phyloP scores from a whole-genome alignment of 2,797 vertebrate species.

The Chloroceryle inda region DNA sequence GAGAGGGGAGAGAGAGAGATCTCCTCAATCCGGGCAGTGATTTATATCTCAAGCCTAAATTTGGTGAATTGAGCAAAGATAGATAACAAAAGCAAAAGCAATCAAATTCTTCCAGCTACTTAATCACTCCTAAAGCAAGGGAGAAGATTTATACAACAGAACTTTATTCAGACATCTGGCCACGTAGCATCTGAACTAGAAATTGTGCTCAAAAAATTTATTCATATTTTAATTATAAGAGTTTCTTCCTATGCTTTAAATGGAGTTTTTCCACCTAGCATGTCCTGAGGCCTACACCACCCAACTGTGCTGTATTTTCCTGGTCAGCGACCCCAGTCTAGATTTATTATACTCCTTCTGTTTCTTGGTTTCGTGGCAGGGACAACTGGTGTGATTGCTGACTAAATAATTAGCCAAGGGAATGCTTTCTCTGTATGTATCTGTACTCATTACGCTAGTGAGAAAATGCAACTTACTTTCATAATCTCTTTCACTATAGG shows the following conservation, averaged over 20 bases:
- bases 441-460: conserved; percentile 6
- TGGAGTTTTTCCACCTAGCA: neutral
- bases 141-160: neutral
- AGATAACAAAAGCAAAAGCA: neutral
- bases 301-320: neutral
- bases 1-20: neutral
- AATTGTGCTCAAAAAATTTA: conserved; percentile 20
- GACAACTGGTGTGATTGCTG: conserved; percentile 35
- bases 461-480: conserved; percentile 50
- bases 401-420: conserved; percentile 52
- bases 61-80: neutral
- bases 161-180: neutral
- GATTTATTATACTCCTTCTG: conserved; percentile 28
- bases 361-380: conserved; percentile 28
- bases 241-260: neutral
- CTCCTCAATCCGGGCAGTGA: neutral
- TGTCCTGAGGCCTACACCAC: neutral
- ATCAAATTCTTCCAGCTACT: neutral
- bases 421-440: neutral
- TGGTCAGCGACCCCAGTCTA: neutral
- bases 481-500: conserved; percentile 11
- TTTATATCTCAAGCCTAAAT: neutral
- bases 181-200: neutral
- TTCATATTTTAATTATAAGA: conserved; percentile 31
- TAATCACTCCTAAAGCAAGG: neutral